These are phyloP conservation scores for Pararge aegeria DNA, from an alignment of 1,140 invertebrate species.

Conservation along the genomic window DNA sequence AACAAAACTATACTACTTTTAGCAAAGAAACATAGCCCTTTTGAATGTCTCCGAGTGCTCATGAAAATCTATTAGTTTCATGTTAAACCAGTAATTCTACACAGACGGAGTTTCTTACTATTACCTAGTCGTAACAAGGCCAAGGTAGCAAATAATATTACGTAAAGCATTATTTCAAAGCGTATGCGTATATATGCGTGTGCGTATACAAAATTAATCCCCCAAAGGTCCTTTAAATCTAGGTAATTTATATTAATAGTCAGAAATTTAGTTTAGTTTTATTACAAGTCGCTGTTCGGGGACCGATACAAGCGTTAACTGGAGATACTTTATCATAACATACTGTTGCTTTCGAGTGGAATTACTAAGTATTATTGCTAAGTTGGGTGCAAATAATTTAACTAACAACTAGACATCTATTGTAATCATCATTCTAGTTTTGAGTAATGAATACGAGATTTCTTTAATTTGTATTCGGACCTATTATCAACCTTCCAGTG, in stretches of 20 bases:
- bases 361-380: conserved; percentile 9
- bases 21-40: too few species aligned
- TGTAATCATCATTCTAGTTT: too few species aligned
- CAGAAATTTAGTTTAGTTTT: conserved; percentile 65
- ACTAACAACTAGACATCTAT: not conserved
- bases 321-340: conserved; percentile 59
- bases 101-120: too few species aligned
- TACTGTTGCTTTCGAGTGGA: conserved; percentile 18
- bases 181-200: not conserved
- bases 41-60: too few species aligned
- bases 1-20: too few species aligned
- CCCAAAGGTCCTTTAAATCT: conserved; percentile 61
- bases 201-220: conserved; percentile 49
- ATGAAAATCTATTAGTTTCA: too few species aligned
- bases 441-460: too few species aligned
- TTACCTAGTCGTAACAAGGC: not conserved
- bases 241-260: conserved; percentile 75
- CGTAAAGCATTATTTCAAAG: not conserved
- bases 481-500: too few species aligned
- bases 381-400: not conserved
- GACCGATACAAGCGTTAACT: conserved; percentile 58
- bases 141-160: not conserved
- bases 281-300: conserved; percentile 54
- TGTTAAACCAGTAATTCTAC: too few species aligned
- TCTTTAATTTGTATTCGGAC: too few species aligned